Base-by-base conservation (phyloP, 2,797 vertebrate genomes). In the Mormyrus hasselquistii region DNA sequence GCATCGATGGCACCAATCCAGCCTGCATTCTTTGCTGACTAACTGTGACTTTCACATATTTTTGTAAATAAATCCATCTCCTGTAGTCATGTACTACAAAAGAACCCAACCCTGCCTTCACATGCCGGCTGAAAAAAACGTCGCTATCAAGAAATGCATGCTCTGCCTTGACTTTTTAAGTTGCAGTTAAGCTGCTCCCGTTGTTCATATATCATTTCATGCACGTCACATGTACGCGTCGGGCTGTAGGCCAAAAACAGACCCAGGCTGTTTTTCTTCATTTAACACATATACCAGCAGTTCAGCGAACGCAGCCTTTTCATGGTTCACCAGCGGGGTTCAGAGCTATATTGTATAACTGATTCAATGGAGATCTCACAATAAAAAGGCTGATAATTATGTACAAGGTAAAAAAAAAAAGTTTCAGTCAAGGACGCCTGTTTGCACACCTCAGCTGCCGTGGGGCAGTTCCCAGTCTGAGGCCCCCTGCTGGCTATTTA, bases 31-130 rank as follows among this genome's bases (percentile, higher is more conserved):
- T 47, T 47, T 6, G n/a, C 16, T 82, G 76, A n/a, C 6, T 82
- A 82, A 82, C 76, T 82, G 76, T 73, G 69, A 76, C 34, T 76
- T 76, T 16, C 76, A 41, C 69, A 41, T 76, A 82, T 44, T 82
- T 44, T 19, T 82, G 76, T 47, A 82, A 82, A 82, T n/a, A 82
- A 82, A 82, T 44, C 38, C 41, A 82, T 82, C 76, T 47, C 19
- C 76, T 47, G 41, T 82, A 82, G 76, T 47, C 41, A 82, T 47
- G 41, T 47, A 4, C 3, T 79, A 19, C 73, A 79, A 79, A 82
- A 16, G 16, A 82, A 47, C 41, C 41, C n/a, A 16, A 82, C 14
- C 41, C 34, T 34, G 69, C 69, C 69, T 41, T 0, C 69, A 38
- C 69, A 76, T 16, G 69, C 69, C 34, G 34, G 29, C 34, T 38